phyloP scores from a whole-genome alignment of 2,888 invertebrate genomes.

The Mesochorus sp. region DNA sequence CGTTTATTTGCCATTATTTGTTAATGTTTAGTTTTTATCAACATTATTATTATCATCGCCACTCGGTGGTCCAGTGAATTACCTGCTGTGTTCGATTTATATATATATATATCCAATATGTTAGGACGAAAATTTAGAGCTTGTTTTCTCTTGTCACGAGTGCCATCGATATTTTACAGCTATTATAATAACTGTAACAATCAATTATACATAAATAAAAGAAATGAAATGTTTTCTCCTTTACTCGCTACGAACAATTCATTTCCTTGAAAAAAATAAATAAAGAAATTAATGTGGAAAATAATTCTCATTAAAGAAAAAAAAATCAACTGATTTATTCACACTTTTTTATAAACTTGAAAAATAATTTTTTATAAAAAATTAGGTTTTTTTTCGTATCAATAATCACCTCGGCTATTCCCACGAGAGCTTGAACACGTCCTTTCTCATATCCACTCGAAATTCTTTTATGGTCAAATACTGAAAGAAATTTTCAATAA shows the following conservation, averaged over 20 bases:
- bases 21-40: conserved; percentile 10
- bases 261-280: conserved; percentile 38
- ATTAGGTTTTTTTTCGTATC: not conserved
- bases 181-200: conserved; percentile 58
- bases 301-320: not conserved
- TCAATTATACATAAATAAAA: conserved; percentile 58
- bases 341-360: not conserved
- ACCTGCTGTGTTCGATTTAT: conserved; percentile 38
- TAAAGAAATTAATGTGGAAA: not conserved
- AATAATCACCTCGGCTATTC: conserved; percentile 21
- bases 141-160: conserved; percentile 62
- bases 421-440: conserved; percentile 70
- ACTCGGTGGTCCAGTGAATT: conserved; percentile 3
- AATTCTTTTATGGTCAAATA: conserved; percentile 66
- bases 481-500: conserved; percentile 65
- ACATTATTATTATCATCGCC: conserved; percentile 1
- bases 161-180: conserved; percentile 72
- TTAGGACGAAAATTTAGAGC: conserved; percentile 47
- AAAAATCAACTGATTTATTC: no score
- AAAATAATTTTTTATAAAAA: not conserved
- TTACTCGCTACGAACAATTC: no score
- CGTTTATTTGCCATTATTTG: conserved; percentile 33
- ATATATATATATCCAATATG: conserved; percentile 41
- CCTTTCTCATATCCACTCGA: conserved; percentile 65
- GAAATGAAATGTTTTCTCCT: conserved; percentile 57